These are phyloP conservation scores for Drosophila guanche DNA, from an alignment of 1,140 invertebrate genomes.

Conservation along the genomic window DNA sequence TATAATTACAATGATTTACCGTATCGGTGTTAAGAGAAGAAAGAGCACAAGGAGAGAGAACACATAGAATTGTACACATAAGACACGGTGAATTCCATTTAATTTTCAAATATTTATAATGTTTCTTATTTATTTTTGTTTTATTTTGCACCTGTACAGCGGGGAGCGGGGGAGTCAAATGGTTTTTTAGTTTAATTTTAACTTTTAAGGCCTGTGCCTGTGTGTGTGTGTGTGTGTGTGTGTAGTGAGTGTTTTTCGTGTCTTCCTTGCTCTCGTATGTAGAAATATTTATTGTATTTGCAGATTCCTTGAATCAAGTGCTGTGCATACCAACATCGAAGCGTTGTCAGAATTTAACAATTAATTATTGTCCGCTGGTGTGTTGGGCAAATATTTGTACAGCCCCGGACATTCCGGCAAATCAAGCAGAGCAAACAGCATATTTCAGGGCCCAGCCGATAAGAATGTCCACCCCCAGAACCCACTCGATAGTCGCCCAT, in stretches of 20 bases:
- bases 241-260: too few species aligned
- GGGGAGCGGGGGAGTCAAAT: too few species aligned
- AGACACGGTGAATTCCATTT: constrained; percentile 58
- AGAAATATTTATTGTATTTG: too few species aligned
- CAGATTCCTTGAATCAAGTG: not conserved
- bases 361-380: constrained; percentile 25
- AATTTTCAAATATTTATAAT: constrained; percentile 27
- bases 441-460: constrained; percentile 42
- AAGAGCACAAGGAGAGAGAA: constrained; percentile 78
- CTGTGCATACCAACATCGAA: not conserved
- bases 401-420: constrained; percentile 13
- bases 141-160: too few species aligned
- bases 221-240: too few species aligned
- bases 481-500: constrained; percentile 4
- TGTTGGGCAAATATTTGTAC: constrained; percentile 54
- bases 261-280: too few species aligned
- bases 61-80: constrained; percentile 69
- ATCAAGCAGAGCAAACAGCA: constrained; percentile 50
- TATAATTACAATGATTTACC: constrained; percentile 62
- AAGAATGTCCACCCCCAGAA: constrained; percentile 4
- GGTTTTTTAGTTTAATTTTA: too few species aligned
- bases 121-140: constrained; percentile 27
- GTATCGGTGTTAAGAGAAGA: constrained; percentile 51
- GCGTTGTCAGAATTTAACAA: constrained; percentile 9
- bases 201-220: too few species aligned